Evolutionary conservation across 1,140 invertebrate genomes (phyloP), one percentile per base, ranked within the genome.

Genomic region (Coelopa frigida): DNA sequence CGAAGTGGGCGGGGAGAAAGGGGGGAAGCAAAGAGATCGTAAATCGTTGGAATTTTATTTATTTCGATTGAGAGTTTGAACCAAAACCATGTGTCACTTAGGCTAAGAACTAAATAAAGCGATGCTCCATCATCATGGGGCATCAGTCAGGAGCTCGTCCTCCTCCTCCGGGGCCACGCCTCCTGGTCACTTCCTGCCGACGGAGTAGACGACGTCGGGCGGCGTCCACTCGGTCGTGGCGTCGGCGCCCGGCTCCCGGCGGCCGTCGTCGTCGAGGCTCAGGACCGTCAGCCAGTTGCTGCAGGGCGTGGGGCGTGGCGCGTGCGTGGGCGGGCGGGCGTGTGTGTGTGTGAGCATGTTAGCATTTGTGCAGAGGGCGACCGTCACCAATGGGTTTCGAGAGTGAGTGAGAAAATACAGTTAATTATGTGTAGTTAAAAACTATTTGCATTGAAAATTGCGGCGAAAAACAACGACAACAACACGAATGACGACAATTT

Each of bases 11-110:
- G 29, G 8, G 11, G 21, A 12, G 20, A 38, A 50, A 22, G 38
- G 37, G 48, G 31, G 12, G 24, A 37, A 45, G 10, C 12, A 31
- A 35, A 35, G 17, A 10, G 36, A 20, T 32, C 17, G 38, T 55
- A 49, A 49, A 46, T 36, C 43, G n/a, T 52, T 33, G 18, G 40
- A 50, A 50, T 46, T 44, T 49, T 33, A 62, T 50, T 37, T 57
- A 41, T 54, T 62, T 54, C 23, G 42, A 27, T n/a, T 27, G 27
- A 35, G 39, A 18, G 15, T 15, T 15, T 26, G 27, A 17, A 7
- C 15, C n/a, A 31, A 41, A 26, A 22, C 23, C 4, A n/a, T n/a
- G n/a, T n/a, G n/a, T n/a, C n/a, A n/a, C n/a, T n/a, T n/a, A n/a
- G n/a, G n/a, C n/a, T n/a, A n/a, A n/a, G n/a, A n/a, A n/a, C n/a